Base-by-base conservation (phyloP, 2,797 vertebrate genomes). In the Poeciliopsis presidionis region DNA sequence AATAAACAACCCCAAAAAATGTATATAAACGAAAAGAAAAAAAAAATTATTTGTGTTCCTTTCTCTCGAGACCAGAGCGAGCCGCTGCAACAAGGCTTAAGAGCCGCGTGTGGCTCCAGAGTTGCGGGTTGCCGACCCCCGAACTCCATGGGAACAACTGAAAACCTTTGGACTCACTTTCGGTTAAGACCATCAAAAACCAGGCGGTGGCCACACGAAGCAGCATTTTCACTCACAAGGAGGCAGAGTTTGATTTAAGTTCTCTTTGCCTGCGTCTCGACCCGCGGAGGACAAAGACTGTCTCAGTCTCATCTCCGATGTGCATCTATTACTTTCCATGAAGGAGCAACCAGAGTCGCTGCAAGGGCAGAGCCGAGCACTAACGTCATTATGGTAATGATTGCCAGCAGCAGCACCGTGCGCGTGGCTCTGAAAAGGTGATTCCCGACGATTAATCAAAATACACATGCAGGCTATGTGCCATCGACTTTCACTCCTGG, bases 311-410 rank as follows among this genome's bases (percentile, higher is more conserved):
- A 91, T 93, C 88, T 83, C 30, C 11, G 45, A 91, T 90, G 89
- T 92, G 91, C 93, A 94, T 94, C 89, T 86, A 91, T 94, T 94
- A 93, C 82, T 39, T 81, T 30, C 67, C 43, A 46, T 12, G 3
- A 91, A 91, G 79, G 79, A 87, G 80, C 81, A 43, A 70, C 41
- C 16, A 28, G 81, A 91, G 89, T 85, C 83, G 80, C 82, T 55
- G 78, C 91, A 93, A 93, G 93, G 93, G 87, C 93, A 92, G 75
- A 91, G 86, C 78, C 83, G 78, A 91, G 90, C 89, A 78, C 91
- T 91, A 92, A 94, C 90, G 74, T 82, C 90, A 92, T 93, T 94
- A 94, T 92, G 93, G 89, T 92, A 91, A 93, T 94, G 87, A 91
- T 80, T 80, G 87, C 89, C 90, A 90, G 78, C 86, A 88, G 87